phyloP scores from a whole-genome alignment of 2,888 invertebrate species.

The Holacanthella duospinosa region DNA sequence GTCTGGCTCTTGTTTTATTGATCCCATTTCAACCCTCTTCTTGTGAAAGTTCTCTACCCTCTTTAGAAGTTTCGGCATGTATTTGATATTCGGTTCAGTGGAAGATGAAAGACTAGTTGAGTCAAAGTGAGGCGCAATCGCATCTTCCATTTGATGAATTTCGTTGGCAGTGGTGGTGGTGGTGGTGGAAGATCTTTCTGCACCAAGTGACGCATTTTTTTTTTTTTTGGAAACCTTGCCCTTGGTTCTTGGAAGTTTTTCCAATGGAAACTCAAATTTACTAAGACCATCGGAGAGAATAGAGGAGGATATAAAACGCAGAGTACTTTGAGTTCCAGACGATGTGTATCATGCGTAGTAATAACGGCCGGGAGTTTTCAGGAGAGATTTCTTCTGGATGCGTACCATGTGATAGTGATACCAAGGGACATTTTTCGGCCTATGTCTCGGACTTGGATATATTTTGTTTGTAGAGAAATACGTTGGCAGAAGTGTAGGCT shows the following conservation, averaged over 20 bases:
- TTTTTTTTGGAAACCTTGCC: neutral
- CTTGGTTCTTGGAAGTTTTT: neutral
- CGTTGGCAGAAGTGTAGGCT: neutral
- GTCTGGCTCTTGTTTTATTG: neutral
- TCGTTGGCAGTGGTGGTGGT: neutral
- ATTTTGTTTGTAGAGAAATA: neutral
- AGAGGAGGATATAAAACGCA: neutral
- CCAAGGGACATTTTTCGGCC: neutral
- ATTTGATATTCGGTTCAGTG: neutral
- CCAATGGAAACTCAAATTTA: neutral
- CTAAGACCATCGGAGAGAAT: neutral
- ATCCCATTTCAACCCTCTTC: neutral
- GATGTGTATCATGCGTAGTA: neutral
- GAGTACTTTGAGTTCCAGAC: neutral
- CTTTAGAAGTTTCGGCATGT: neutral
- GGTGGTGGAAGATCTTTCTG: neutral
- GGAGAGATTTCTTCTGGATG: no score
- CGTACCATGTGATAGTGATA: neutral
- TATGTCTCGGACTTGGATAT: neutral
- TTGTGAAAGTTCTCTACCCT: neutral
- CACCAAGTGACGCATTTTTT: neutral
- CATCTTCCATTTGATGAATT: neutral
- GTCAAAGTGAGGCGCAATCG: slow-evolving; percentile 2
- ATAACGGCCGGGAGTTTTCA: neutral
- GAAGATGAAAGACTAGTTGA: neutral